Base-by-base conservation (phyloP, 1,140 invertebrate genomes). In the Tachypleus tridentatus region DNA sequence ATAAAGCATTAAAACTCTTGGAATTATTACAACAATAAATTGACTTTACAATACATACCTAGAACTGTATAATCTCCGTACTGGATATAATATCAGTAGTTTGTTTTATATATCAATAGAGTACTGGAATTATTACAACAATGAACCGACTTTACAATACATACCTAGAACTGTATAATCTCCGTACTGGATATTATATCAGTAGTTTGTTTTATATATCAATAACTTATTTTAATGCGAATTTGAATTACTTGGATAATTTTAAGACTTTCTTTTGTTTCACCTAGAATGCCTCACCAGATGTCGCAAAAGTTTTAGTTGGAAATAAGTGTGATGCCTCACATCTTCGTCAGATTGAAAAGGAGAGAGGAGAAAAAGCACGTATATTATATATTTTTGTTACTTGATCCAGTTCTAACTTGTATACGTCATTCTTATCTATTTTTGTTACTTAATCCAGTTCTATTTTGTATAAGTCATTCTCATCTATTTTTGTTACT, bases 321-420 rank as follows among this genome's bases (percentile, higher is more conserved):
- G 88, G 87, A 10, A 91, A 91, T 74, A 91, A 91, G 82, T 89
- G 88, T 72, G 89, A 91, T 72, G 84, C 83, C 52, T 81, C 83
- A 52, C 81, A 82, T 63, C 83, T 88, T 70, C 79, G 87, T 70
- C 82, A 85, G 61, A 87, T 91, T 4, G 86, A 89, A 51, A 81
- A 82, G 70, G 87, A 89, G 69, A 82, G 85, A 76, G 88, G 87
- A 11, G 82, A 87, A 78, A 89, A 89, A 81, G 86, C 88, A 78
- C 7, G 53, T 54, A 8, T 54, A 8, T 68, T 29, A 29, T 29
- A 0, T 29, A 29, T 29, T 29, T 29, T 29, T 29, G 29, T 29
- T 29, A 29, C 29, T 29, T 29, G 29, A 29, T 29, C 2, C 29
- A 29, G 29, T 29, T 29, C 29, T 29, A 29, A 1, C 29, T 29